A percentile compares a stretch with the other conserved stretches of the same genome.
Conservation (phyloP, 2,113 vertebrate genomes). For the Dipodomys stephensi region DNA sequence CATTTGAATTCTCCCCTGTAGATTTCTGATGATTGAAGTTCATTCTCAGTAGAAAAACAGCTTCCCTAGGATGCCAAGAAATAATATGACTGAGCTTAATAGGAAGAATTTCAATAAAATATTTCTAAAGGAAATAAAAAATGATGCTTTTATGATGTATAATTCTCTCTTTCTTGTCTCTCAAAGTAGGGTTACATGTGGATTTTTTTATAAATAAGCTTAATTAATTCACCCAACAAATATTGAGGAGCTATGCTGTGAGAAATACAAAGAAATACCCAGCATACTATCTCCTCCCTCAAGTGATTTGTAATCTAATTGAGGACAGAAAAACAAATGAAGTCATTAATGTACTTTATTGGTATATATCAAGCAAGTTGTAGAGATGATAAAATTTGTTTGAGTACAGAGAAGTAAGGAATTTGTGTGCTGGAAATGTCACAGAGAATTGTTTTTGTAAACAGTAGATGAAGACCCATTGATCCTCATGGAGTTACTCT, state of each 20-base stretch:
- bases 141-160: not conserved
- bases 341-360: not conserved
- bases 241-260: not conserved
- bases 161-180: not conserved
- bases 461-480: not conserved
- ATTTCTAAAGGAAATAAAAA: not conserved
- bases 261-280: constrained; percentile 26
- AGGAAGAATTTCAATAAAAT: constrained; percentile 30
- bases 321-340: not conserved
- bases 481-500: not conserved
- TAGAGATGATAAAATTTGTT: constrained; percentile 20
- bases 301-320: constrained; percentile 35
- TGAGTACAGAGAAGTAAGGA: constrained; percentile 7
- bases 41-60: not conserved
- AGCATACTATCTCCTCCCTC: not conserved
- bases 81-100: not conserved
- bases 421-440: not conserved
- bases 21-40: not conserved
- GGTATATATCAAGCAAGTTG: constrained; percentile 21
- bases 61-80: not conserved
- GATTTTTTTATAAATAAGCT: constrained; percentile 36
- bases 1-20: too few relatives aligned
- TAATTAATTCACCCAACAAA: constrained; percentile 43
- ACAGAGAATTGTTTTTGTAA: constrained; percentile 9
- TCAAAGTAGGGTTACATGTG: not conserved